Base-by-base conservation (phyloP, 2,888 invertebrate species). In the Tigriopus californicus region DNA sequence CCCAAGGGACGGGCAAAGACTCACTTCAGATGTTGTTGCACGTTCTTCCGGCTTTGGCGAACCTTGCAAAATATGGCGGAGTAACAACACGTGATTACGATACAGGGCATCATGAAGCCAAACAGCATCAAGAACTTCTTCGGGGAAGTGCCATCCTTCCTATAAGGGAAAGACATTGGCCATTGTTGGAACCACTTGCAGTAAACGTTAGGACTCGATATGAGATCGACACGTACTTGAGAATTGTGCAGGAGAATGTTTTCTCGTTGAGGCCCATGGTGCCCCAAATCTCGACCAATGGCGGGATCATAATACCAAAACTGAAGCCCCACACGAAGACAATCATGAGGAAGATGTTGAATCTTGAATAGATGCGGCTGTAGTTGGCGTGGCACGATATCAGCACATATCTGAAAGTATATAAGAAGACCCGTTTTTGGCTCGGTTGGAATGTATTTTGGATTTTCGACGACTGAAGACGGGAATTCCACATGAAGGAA, bases 191-290 rank as follows among this genome's bases (percentile, higher is more conserved):
- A 33, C 33, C 3, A 33, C 33, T 33, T 5, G 8, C 8, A 33
- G 33, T 33, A 33, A 33, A 33, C 33, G 4, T 33, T 33, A n/a
- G n/a, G n/a, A n/a, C n/a, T n/a, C n/a, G n/a, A n/a, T 8, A 33
- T 8, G 33, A 8, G 33, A 44, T n/a, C n/a, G 10, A 46, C 40
- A 51, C 58, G 10, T 41, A 59, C 63, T 79, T 77, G 54, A 89
- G 74, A 65, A 90, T 88, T 22, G 90, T 91, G 71, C 91, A 91
- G 0, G 89, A 89, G 70, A 89, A 90, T 1, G 88, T 86, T 20
- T 78, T 75, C 33, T 77, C 74, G 65, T 88, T 83, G 42, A 88
- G 73, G 0, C 89, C 90, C 62, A 91, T 76, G 65, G 78, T 79
- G 15, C 90, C 90, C 89, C 89, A 90, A 18, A 85, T 72, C 58